Conservation (phyloP, 2,113 vertebrate species). For the Ictalurus furcatus region DNA sequence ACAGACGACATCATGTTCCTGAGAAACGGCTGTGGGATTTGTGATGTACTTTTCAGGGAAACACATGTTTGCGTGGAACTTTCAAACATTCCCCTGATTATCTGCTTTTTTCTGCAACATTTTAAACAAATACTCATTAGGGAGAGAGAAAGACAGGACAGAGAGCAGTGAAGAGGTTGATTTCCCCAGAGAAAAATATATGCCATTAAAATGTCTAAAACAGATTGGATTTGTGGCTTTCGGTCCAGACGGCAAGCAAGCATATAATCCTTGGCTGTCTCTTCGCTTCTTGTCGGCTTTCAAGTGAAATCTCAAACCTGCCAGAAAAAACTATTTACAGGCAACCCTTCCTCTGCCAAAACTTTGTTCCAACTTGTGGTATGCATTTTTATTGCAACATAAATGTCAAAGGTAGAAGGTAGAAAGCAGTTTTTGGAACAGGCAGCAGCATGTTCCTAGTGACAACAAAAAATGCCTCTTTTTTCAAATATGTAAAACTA, state of each 20-base stretch:
- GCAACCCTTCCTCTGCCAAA: neutral
- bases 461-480: neutral
- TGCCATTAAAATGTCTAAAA: slow-evolving; percentile 52
- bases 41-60: neutral
- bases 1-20: neutral
- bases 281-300: slow-evolving; percentile 49
- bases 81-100: neutral
- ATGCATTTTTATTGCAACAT: neutral
- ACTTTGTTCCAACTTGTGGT: neutral
- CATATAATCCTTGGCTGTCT: slow-evolving; percentile 60
- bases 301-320: slow-evolving; percentile 50
- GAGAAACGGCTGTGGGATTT: neutral
- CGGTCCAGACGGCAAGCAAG: slow-evolving; percentile 56
- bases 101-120: neutral
- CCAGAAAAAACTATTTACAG: slow-evolving; percentile 23
- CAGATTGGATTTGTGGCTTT: slow-evolving; percentile 34
- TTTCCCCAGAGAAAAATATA: slow-evolving; percentile 53
- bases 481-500: neutral
- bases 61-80: neutral
- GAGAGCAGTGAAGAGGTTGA: neutral
- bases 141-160: neutral
- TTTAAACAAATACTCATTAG: slow-evolving; percentile 20
- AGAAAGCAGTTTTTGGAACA: neutral
- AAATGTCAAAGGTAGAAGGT: slow-evolving; percentile 11
- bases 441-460: neutral